phyloP scores from a whole-genome alignment of 2,797 vertebrate genomes.

The Coccyzus lansbergi region DNA sequence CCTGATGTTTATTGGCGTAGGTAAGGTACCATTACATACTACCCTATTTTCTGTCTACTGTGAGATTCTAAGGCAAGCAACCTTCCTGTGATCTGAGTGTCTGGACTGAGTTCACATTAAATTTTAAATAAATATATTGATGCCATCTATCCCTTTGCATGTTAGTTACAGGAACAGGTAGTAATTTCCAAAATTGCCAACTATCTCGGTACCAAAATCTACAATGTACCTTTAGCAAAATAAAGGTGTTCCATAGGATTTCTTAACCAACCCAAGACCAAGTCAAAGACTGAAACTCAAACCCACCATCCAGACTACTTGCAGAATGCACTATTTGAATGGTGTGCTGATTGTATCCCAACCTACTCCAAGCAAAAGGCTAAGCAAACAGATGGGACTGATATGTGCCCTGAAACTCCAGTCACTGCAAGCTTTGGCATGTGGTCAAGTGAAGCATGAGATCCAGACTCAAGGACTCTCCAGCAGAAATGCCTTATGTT shows the following conservation, averaged over 20 bases:
- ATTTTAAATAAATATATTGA: constrained; percentile 18
- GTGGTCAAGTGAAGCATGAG: constrained; percentile 54
- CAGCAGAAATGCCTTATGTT: constrained; percentile 63
- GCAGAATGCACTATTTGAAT: background rate
- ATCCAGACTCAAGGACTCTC: constrained; percentile 60
- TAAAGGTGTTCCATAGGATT: background rate
- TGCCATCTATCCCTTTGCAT: background rate
- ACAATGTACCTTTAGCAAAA: background rate
- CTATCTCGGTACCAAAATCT: background rate
- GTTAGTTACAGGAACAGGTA: background rate
- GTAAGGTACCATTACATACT: background rate
- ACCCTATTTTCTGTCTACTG: background rate
- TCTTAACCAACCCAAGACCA: background rate
- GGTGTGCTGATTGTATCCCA: background rate
- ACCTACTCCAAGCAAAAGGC: constrained; percentile 65
- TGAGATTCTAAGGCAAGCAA: constrained; percentile 11
- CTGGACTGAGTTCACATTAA: background rate
- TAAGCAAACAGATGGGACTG: constrained; percentile 65
- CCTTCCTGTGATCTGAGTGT: constrained; percentile 14
- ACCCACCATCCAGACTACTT: background rate
- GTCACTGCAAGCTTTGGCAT: constrained; percentile 49
- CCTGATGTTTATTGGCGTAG: background rate
- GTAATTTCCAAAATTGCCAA: background rate
- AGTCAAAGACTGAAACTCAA: background rate
- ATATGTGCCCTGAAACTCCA: constrained; percentile 50